Percentiles rank a stretch among this genome's conserved stretches.
Evolutionary conservation across 2,888 invertebrate genomes (phyloP).

Genomic region (Cheilosia grossa): DNA sequence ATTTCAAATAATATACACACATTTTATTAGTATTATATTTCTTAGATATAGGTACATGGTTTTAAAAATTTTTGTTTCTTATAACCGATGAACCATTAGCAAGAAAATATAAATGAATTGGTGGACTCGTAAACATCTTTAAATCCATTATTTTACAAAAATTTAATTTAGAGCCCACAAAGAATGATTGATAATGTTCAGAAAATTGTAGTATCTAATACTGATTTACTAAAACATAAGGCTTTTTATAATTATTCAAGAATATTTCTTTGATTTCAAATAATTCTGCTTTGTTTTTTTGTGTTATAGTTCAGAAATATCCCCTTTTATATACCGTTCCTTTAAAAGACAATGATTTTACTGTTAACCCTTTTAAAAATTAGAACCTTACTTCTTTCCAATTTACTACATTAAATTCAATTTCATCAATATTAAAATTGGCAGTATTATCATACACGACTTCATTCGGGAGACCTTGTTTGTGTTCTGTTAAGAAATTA

Average conservation of each 20-base stretch:
- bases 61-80: conserved; percentile 20
- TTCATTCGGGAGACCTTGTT: neutral
- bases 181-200: neutral
- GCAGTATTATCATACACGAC: neutral
- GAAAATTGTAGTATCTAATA: neutral
- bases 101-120: neutral
- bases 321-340: neutral
- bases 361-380: neutral
- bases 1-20: neutral
- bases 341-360: neutral
- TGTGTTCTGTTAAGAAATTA: conserved; percentile 5
- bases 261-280: neutral
- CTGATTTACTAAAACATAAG: neutral
- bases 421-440: conserved; percentile 1
- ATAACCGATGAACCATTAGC: neutral
- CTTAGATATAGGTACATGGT: neutral
- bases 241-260: neutral
- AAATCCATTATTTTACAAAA: neutral
- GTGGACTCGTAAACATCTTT: neutral
- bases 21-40: neutral
- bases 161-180: neutral
- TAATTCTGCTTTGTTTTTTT: conserved; percentile 3
- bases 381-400: neutral
- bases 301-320: conserved; percentile 2
- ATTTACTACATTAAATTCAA: neutral